A percentile compares a stretch with the other conserved stretches of the same genome.
Evolutionary conservation across 2,797 vertebrate species (phyloP).

Genomic region (Melanotaenia maccullochi): DNA sequence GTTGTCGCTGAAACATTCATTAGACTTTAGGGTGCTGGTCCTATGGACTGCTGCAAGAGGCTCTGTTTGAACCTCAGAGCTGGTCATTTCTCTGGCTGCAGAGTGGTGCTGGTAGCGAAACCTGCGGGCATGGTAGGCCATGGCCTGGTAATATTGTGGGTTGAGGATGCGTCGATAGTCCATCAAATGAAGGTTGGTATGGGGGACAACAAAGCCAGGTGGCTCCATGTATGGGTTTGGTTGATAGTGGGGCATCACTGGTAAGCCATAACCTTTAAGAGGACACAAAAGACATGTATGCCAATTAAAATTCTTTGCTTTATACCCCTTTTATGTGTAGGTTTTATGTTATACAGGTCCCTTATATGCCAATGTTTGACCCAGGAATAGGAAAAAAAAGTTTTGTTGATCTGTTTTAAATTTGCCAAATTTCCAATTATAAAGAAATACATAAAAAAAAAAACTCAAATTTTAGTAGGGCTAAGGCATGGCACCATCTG

Average conservation of each 20-base stretch:
- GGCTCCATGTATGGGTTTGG: constrained; percentile 76
- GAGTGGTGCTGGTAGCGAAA: constrained; percentile 79
- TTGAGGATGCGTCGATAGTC: constrained; percentile 83
- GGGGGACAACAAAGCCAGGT: constrained; percentile 80
- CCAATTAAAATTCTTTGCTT: background rate
- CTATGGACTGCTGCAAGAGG: constrained; percentile 41
- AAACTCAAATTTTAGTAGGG: too few species aligned
- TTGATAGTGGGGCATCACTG: constrained; percentile 75
- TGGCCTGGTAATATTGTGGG: constrained; percentile 78
- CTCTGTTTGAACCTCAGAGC: constrained; percentile 84
- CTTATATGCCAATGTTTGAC: too few species aligned
- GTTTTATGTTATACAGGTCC: background rate
- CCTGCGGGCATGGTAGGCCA: constrained; percentile 80
- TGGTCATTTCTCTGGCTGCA: constrained; percentile 70
- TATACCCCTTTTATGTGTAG: background rate
- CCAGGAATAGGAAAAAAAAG: too few species aligned
- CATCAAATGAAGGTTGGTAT: constrained; percentile 79
- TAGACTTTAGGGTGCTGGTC: constrained; percentile 13
- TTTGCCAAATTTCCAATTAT: too few species aligned
- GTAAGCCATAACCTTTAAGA: constrained; percentile 76
- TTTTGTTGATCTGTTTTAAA: too few species aligned
- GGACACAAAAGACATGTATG: background rate
- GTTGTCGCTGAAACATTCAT: background rate
- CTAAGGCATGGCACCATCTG: too few species aligned
- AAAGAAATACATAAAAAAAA: too few species aligned